Evolutionary conservation across 2,888 invertebrate species (phyloP).

Genomic region (Drosophila setosimentum): DNA sequence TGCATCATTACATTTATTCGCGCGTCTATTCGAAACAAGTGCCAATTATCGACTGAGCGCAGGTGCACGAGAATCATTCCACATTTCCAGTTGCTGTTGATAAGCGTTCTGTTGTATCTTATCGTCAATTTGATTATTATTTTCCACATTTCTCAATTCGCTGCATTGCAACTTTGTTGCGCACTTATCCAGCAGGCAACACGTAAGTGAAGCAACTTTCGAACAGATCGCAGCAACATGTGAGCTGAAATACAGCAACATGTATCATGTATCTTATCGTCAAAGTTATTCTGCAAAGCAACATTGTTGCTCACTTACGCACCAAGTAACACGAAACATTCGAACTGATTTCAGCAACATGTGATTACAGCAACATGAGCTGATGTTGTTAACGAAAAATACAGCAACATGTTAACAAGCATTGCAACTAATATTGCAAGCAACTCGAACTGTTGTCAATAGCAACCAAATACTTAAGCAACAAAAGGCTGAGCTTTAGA

Average conservation of each 20-base stretch:
- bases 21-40: slow-evolving; percentile 66
- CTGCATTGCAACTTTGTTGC: slow-evolving; percentile 37
- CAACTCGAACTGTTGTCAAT: not conserved
- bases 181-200: slow-evolving; percentile 30
- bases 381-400: not conserved
- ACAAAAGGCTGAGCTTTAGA: not conserved
- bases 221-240: slow-evolving; percentile 2
- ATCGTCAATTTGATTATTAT: slow-evolving; percentile 43
- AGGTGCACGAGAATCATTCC: slow-evolving; percentile 7
- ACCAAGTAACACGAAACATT: not conserved
- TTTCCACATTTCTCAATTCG: slow-evolving; percentile 15
- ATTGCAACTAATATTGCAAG: not conserved
- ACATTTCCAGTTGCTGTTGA: slow-evolving; percentile 23
- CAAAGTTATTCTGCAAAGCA: not conserved
- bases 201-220: not conserved
- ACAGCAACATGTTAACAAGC: not conserved
- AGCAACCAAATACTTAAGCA: not conserved
- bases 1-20: slow-evolving; percentile 64
- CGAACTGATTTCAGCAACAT: not conserved
- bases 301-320: not conserved
- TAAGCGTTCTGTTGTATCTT: slow-evolving; percentile 62
- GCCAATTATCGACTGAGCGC: slow-evolving; percentile 46
- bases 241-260: not conserved
- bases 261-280: not conserved
- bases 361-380: not conserved